Evolutionary conservation across 2,888 invertebrate species (phyloP).

Genomic region (Bombylius discolor): DNA sequence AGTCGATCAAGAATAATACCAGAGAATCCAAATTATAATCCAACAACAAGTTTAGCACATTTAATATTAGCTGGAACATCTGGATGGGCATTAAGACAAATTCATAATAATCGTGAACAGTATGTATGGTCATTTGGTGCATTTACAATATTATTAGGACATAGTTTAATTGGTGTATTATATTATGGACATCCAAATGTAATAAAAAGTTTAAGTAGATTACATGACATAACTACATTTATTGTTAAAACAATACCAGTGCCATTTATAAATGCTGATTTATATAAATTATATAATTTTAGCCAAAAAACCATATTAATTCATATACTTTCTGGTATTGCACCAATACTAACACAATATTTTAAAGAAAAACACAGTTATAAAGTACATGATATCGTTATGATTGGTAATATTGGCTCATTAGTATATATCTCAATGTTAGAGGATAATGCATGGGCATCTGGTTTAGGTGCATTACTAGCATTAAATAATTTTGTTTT

Average conservation of each 20-base stretch:
- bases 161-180: conserved; percentile 10
- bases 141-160: conserved; percentile 11
- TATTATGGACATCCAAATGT: conserved; percentile 11
- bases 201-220: not conserved
- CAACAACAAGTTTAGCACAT: conserved; percentile 11
- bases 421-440: conserved; percentile 10
- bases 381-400: conserved; percentile 5
- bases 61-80: conserved; percentile 11
- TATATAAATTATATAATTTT: conserved; percentile 10
- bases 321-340: conserved; percentile 8
- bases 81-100: conserved; percentile 9
- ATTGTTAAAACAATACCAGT: conserved; percentile 15
- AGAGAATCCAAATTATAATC: conserved; percentile 4
- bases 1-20: not conserved
- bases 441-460: conserved; percentile 16
- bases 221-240: conserved; percentile 9
- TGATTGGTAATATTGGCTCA: conserved; percentile 14
- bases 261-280: conserved; percentile 13
- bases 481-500: conserved; percentile 15
- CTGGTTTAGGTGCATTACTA: conserved; percentile 14
- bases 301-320: conserved; percentile 4
- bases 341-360: conserved; percentile 12
- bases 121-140: conserved; percentile 7
- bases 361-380: conserved; percentile 4
- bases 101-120: not conserved